A percentile compares a stretch with the other conserved stretches of the same genome.
These are phyloP conservation scores for Enteromius trimaculatus DNA, from an alignment of 2,797 vertebrate species.

Conservation along the genomic window DNA sequence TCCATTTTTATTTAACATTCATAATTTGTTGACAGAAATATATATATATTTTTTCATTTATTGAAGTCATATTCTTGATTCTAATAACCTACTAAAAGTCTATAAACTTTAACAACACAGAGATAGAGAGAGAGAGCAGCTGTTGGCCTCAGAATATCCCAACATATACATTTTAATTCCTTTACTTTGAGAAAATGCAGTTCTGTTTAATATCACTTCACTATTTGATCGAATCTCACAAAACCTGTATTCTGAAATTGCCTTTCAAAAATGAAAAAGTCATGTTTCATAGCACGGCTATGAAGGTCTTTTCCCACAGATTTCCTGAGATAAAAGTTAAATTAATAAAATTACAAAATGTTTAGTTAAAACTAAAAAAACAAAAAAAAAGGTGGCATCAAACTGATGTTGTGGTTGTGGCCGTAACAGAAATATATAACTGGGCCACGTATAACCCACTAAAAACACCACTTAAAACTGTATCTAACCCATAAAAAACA, in stretches of 20 bases:
- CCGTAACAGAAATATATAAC: background rate
- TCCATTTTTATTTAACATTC: background rate
- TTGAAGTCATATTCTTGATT: background rate
- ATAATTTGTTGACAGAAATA: background rate
- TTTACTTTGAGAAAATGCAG: background rate
- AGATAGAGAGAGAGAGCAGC: background rate
- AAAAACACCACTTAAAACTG: background rate
- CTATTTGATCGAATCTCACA: too few relatives aligned
- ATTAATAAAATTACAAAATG: background rate
- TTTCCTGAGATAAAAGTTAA: background rate
- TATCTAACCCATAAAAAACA: background rate
- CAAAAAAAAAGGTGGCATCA: background rate
- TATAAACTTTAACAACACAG: background rate
- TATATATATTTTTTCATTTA: too few relatives aligned
- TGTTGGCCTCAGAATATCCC: background rate
- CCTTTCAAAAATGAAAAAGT: background rate
- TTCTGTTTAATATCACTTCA: background rate
- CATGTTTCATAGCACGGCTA: background rate
- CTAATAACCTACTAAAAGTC: background rate
- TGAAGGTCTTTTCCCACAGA: background rate
- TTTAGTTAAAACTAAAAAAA: background rate
- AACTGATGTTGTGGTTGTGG: background rate
- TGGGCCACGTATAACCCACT: background rate
- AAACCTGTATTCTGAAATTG: background rate
- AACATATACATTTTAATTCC: background rate